Conservation (phyloP, 2,797 vertebrate genomes). For the Enteromius radiatus region DNA sequence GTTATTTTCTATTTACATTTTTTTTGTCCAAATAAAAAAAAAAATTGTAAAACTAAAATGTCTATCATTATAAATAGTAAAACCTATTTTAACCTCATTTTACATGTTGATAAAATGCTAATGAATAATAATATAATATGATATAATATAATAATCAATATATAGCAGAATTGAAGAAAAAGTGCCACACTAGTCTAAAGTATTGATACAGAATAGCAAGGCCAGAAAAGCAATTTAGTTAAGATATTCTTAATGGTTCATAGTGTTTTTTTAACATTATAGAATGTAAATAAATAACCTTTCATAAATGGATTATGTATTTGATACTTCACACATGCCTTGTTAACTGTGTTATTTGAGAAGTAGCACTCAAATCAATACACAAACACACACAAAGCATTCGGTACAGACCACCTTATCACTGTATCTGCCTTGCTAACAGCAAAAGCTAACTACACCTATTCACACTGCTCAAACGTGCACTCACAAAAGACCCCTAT, state of each 20-base stretch:
- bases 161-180: background rate
- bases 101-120: background rate
- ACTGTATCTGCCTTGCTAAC: background rate
- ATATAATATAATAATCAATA: background rate
- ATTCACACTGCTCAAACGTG: constrained; percentile 12
- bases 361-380: background rate
- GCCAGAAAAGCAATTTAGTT: background rate
- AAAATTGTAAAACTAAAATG: background rate
- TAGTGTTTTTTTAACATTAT: background rate
- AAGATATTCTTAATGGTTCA: background rate
- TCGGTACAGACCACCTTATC: background rate
- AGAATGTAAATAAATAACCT: background rate
- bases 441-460: constrained; percentile 24
- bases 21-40: too few species aligned
- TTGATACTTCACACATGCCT: background rate
- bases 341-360: background rate
- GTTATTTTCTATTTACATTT: too few species aligned
- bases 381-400: constrained; percentile 10
- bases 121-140: too few species aligned
- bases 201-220: background rate
- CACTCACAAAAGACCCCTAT: constrained; percentile 35
- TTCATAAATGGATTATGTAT: background rate
- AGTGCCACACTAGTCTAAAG: background rate
- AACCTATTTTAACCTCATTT: background rate
- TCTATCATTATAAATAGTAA: background rate